Conservation (phyloP, 2,888 invertebrate species). For the Caenorhabditis parvicauda region DNA sequence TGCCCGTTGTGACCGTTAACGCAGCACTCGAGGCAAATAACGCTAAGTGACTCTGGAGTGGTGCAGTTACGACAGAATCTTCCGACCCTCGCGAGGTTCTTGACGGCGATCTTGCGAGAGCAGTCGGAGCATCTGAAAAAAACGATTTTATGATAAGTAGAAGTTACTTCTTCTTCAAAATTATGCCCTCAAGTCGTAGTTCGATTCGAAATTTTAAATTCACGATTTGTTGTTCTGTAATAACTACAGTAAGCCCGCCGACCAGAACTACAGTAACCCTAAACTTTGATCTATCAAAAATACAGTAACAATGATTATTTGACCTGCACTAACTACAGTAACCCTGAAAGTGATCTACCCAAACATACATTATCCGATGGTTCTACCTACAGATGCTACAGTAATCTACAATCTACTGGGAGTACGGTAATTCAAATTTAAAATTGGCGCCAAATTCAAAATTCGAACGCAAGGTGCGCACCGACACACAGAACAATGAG, state of each 20-base stretch:
- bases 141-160: background rate
- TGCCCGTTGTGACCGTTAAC: slow-evolving; percentile 58
- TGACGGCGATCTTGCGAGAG: slow-evolving; percentile 30
- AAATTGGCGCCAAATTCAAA: too few relatives aligned
- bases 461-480: too few relatives aligned
- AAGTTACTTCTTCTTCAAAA: slow-evolving; percentile 8
- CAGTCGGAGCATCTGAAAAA: slow-evolving; percentile 35
- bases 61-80: slow-evolving; percentile 43
- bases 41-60: slow-evolving; percentile 20
- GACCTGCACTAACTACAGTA: too few relatives aligned
- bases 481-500: too few relatives aligned
- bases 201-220: background rate
- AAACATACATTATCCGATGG: too few relatives aligned
- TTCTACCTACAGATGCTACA: too few relatives aligned
- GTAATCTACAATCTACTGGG: too few relatives aligned
- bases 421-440: too few relatives aligned
- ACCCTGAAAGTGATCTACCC: too few relatives aligned
- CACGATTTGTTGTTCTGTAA: background rate
- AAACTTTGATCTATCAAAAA: too few relatives aligned
- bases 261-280: too few relatives aligned
- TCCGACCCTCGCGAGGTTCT: slow-evolving; percentile 29
- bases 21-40: slow-evolving; percentile 56
- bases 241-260: background rate
- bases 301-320: too few relatives aligned
- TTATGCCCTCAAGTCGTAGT: background rate